These are phyloP conservation scores for Ptilorrhoa leucosticta DNA, from an alignment of 2,113 vertebrate genomes.

Conservation along the genomic window DNA sequence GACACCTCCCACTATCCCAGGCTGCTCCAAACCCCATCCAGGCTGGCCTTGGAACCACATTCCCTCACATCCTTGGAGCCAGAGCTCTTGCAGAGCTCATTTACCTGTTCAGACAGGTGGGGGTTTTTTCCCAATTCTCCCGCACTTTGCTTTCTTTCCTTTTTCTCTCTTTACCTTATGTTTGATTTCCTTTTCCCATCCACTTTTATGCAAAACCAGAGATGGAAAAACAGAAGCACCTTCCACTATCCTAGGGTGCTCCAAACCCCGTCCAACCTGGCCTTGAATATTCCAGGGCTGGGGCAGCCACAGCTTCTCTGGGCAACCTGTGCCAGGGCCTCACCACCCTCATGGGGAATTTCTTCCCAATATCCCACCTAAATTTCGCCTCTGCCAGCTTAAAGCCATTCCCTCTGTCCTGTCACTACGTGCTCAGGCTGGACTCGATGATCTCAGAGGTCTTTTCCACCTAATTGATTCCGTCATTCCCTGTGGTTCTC, in stretches of 20 bases:
- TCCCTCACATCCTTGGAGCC: background rate
- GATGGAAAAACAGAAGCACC: background rate
- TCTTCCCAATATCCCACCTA: background rate
- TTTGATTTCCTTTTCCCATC: background rate
- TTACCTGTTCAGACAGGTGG: background rate
- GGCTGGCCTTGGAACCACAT: background rate
- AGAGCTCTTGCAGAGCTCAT: background rate
- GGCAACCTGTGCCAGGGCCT: background rate
- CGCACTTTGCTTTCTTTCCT: background rate
- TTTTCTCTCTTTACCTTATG: background rate
- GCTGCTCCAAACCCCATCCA: background rate
- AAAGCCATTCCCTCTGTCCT: background rate
- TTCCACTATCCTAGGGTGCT: background rate
- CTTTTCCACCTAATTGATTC: background rate
- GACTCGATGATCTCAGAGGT: background rate
- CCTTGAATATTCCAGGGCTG: background rate
- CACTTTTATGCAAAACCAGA: background rate
- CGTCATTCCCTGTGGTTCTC: background rate
- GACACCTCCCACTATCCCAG: background rate
- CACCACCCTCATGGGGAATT: fast-evolving
- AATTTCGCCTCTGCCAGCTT: background rate
- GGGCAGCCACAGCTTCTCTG: background rate
- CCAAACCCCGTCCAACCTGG: fast-evolving
- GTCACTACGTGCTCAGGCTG: background rate
- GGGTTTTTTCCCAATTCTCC: fast-evolving